Conservation (phyloP, 2,888 invertebrate genomes). For the Halictus ligatus region DNA sequence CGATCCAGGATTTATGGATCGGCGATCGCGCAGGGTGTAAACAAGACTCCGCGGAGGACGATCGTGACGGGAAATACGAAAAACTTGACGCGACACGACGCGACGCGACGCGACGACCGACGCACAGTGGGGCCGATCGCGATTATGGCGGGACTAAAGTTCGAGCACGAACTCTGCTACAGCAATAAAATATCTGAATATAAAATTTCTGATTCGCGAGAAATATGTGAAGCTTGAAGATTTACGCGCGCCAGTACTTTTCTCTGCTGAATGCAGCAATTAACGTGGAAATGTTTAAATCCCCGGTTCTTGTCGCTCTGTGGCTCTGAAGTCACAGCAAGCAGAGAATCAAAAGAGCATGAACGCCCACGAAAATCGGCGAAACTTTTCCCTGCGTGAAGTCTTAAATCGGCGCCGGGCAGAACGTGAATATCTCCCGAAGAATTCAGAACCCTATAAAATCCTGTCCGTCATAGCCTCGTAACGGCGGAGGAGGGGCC, state of each 20-base stretch:
- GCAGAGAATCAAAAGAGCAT: no score
- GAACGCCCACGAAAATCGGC: neutral
- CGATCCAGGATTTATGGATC: conserved; percentile 68
- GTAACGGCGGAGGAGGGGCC: neutral
- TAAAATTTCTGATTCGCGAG: no score
- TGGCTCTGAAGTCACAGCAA: no score
- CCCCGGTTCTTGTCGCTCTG: no score
- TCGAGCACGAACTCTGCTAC: neutral
- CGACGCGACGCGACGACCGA: neutral
- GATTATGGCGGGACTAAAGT: neutral
- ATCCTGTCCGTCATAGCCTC: neutral
- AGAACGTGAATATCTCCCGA: neutral
- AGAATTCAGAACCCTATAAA: neutral
- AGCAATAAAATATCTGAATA: no score
- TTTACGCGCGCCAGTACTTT: no score
- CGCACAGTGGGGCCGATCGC: neutral
- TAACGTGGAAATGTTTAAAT: no score
- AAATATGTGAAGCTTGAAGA: no score
- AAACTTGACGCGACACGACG: conserved; percentile 18
- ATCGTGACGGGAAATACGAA: conserved; percentile 40
- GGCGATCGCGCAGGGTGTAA: conserved; percentile 61
- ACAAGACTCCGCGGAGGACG: conserved; percentile 44
- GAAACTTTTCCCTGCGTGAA: neutral
- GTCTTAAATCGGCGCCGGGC: neutral
- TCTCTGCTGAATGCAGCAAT: no score